Base-by-base conservation (phyloP, 2,888 invertebrate genomes). In the Phymatocera aterrima region DNA sequence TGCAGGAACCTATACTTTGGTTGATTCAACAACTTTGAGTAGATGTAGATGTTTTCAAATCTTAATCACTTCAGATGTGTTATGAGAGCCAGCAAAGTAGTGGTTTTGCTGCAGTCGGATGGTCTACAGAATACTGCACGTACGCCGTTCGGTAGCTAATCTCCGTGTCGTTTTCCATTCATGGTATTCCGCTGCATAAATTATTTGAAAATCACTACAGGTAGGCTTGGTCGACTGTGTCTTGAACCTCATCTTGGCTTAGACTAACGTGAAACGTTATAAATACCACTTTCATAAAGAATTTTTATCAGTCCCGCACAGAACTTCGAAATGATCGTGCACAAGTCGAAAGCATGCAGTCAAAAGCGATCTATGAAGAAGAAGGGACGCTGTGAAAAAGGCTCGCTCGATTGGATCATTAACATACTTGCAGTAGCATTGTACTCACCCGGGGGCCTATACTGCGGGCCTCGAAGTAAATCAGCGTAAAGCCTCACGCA, bases 381-480 rank as follows among this genome's bases (percentile, higher is more conserved):
- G n/a, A n/a, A n/a, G n/a, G n/a, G n/a, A n/a, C n/a, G n/a, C n/a
- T n/a, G n/a, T n/a, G n/a, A n/a, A n/a, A n/a, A n/a, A 72, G 77
- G 6, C 60, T 37, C 8, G 8, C 4, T 37, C 37, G 8, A 37
- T 8, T 5, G 37, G 37, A 37, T 37, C 37, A 37, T 37, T 8
- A 37, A 37, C 37, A 37, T 84, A 87, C 81, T 51, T 15, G 80
- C 83, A 46, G 6, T 84, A 1, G 81, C 83, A 54, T 54, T 83
- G 6, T 83, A 83, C 54, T 24, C 82, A 10, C 81, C 81, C 1
- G 84, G 83, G 1, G 86, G 87, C 81, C 83, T 86, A 43, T 87
- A 83, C 78, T 88, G 85, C 79, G 85, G 84, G 31, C 85, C 85
- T n/a, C 85, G 85, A n/a, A 87, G 85, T 43, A 83, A 85, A 81